Conservation (phyloP, 2,888 invertebrate species). For the Teinopalpus imperialis region DNA sequence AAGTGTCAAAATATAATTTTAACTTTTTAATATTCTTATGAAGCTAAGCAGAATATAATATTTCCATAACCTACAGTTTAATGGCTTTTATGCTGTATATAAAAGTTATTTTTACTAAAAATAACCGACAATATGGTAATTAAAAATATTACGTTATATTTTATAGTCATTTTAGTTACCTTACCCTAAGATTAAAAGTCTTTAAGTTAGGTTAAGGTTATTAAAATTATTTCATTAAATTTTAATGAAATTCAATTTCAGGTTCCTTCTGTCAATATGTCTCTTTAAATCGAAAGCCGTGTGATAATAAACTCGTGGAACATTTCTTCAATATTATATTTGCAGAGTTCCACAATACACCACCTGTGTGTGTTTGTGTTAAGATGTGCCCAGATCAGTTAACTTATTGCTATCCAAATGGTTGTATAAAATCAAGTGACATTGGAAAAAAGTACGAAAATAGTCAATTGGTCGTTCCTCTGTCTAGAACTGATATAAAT, state of each 20-base stretch:
- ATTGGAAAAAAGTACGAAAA: constrained; percentile 32
- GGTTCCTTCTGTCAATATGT: constrained; percentile 22
- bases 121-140: no score
- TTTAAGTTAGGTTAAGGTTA: no score
- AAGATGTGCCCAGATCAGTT: constrained; percentile 62
- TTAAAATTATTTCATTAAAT: no score
- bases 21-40: no score
- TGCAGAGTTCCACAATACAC: constrained; percentile 54
- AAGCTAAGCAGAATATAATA: no score
- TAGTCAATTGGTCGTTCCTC: constrained; percentile 2
- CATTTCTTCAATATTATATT: constrained; percentile 67
- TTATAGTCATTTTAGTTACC: no score
- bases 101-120: no score
- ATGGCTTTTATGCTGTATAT: no score
- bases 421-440: constrained; percentile 50
- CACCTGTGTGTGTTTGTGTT: constrained; percentile 64
- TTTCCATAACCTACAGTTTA: no score
- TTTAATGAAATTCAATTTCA: constrained; percentile 22
- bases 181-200: no score
- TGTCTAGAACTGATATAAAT: constrained; percentile 33
- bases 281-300: constrained; percentile 11
- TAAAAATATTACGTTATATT: no score
- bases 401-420: constrained; percentile 68
- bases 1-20: no score
- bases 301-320: constrained; percentile 40